A percentile compares a stretch with the other conserved stretches of the same genome.
Evolutionary conservation across 1,140 invertebrate genomes (phyloP).

Genomic region (Delia radicum): DNA sequence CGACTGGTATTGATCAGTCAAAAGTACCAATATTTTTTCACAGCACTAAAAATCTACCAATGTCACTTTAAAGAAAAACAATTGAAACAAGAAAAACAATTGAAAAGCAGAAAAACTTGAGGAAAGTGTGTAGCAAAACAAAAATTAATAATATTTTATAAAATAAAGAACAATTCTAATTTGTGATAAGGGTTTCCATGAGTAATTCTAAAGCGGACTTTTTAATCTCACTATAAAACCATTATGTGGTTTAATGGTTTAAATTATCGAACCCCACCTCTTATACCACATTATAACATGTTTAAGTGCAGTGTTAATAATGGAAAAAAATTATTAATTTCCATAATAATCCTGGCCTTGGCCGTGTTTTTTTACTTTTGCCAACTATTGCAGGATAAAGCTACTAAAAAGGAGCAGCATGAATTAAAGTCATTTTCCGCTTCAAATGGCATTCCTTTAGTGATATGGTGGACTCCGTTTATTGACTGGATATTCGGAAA

Average conservation of each 20-base stretch:
- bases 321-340: neutral
- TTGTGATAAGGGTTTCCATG: no score
- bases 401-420: neutral
- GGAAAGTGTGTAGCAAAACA: no score
- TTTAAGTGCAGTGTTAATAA: neutral
- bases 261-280: neutral
- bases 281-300: neutral
- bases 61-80: no score
- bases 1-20: no score
- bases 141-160: no score
- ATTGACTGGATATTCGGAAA: neutral
- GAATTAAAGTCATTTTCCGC: no score
- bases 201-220: neutral
- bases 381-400: neutral
- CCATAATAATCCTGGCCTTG: neutral
- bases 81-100: no score
- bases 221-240: neutral
- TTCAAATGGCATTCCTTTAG: neutral
- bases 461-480: slow-evolving; percentile 19
- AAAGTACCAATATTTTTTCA: no score
- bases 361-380: neutral
- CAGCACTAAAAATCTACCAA: no score
- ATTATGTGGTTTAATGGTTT: neutral
- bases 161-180: no score
- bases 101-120: no score